phyloP scores from a whole-genome alignment of 2,113 vertebrate species.

The Regulus satrapa region DNA sequence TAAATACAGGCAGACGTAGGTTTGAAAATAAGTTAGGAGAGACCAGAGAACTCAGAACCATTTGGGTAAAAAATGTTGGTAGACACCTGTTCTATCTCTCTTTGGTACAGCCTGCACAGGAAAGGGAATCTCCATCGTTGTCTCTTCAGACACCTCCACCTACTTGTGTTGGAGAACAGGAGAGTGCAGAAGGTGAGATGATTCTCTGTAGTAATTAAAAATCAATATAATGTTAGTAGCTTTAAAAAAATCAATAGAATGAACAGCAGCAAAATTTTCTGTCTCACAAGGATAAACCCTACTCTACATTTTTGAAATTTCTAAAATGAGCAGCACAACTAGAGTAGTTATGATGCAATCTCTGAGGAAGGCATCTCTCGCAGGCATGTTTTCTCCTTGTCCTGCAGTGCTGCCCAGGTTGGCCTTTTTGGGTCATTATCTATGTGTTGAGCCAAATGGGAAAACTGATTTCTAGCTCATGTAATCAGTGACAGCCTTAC shows the following conservation, averaged over 20 bases:
- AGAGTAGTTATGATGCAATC: neutral
- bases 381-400: rapidly evolving
- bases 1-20: neutral
- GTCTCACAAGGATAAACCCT: neutral
- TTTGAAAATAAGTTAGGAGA: neutral
- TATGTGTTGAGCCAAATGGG: rapidly evolving
- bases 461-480: neutral
- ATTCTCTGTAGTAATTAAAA: neutral
- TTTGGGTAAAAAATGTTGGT: neutral
- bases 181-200: neutral
- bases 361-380: neutral
- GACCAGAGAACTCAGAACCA: neutral
- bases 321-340: neutral
- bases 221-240: too few species aligned
- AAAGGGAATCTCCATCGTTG: neutral
- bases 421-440: neutral
- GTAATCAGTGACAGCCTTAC: neutral
- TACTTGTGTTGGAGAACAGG: neutral
- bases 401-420: neutral
- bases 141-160: neutral
- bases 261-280: neutral
- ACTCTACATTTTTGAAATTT: neutral
- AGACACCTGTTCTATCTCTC: neutral
- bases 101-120: neutral
- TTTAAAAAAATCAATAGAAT: neutral